Percentiles rank a stretch among this genome's conserved stretches.
Conservation (phyloP, 2,888 invertebrate species). For the Leptinotarsa haldemani region DNA sequence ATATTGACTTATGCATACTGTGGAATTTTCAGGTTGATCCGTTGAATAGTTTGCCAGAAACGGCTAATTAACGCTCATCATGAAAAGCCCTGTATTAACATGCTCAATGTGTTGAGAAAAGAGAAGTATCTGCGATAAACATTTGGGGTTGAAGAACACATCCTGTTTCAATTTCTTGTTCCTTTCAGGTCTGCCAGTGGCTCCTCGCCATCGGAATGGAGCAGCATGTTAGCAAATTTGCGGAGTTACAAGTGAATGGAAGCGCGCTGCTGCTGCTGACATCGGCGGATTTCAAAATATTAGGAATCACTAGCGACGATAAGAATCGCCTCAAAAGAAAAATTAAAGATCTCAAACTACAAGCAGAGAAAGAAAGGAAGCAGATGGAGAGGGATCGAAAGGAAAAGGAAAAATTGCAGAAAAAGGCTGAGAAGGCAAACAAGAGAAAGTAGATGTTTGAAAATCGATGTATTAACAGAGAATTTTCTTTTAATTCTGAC, state of each 20-base stretch:
- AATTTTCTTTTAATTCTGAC: not conserved
- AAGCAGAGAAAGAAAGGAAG: conserved; percentile 77
- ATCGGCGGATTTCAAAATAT: conserved; percentile 90
- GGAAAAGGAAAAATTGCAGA: conserved; percentile 84
- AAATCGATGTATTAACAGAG: not conserved
- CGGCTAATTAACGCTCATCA: no score
- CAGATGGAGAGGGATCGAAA: conserved; percentile 88
- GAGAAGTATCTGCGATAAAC: no score
- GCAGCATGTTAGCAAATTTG: conserved; percentile 87
- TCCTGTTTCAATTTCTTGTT: conserved; percentile 9
- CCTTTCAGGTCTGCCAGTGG: conserved; percentile 89
- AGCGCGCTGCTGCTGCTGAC: conserved; percentile 87
- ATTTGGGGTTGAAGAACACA: no score
- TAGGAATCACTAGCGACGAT: conserved; percentile 83
- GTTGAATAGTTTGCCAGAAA: no score
- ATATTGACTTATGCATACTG: no score
- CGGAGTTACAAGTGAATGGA: conserved; percentile 90
- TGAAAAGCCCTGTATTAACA: no score
- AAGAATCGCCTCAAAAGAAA: conserved; percentile 86
- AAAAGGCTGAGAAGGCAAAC: conserved; percentile 81
- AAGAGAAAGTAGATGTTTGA: conserved; percentile 71
- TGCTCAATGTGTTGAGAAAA: no score
- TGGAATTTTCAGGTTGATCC: no score
- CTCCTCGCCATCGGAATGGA: conserved; percentile 84
- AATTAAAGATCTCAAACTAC: conserved; percentile 84